Base-by-base conservation (phyloP, 1,140 invertebrate species). In the Rhynchophorus ferrugineus region DNA sequence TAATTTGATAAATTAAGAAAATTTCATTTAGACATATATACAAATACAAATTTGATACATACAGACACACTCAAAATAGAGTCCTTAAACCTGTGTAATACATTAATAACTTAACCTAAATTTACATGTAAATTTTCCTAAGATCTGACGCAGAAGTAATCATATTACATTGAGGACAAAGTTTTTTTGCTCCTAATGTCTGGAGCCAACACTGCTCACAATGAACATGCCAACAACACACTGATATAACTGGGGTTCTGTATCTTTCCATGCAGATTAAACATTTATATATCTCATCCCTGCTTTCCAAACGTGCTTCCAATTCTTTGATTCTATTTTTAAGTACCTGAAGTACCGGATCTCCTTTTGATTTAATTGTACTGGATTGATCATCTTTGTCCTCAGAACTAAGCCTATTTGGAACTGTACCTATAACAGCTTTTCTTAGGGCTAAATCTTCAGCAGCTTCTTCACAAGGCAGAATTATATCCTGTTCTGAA, bases 211-310 rank as follows among this genome's bases (percentile, higher is more conserved):
- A 96, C 42, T 86, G 82, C 73, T 95, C 90, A 66, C 91, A 96
- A 69, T 95, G 88, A 0, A 95, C 91, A 72, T 96, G 92, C 93
- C 93, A 96, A 70, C 93, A 96, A 63, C 87, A 88, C 36, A 94
- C 85, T 1, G 91, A 95, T n/a, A 91, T 89, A 9, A 94, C 84
- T n/a, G 92, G 91, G 49, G 87, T 89, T 37, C 79, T 79, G 65
- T 91, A 93, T 13, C 80, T 78, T 46, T 89, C 89, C 75, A 92
- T 84, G 69, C 91, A 93, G 48, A 93, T 92, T 9, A 93, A 75
- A 77, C 91, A 95, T 69, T 91, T 83, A 59, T 78, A 80, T 37
- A 67, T 69, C 71, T 81, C 71, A 69, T 78, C 71, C 68, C 77
- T 58, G 48, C 47, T 62, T 61, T 69, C 22, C 43, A 66, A 61